Evolutionary conservation across 2,888 invertebrate species (phyloP).

Genomic region (Eilema sororculum): DNA sequence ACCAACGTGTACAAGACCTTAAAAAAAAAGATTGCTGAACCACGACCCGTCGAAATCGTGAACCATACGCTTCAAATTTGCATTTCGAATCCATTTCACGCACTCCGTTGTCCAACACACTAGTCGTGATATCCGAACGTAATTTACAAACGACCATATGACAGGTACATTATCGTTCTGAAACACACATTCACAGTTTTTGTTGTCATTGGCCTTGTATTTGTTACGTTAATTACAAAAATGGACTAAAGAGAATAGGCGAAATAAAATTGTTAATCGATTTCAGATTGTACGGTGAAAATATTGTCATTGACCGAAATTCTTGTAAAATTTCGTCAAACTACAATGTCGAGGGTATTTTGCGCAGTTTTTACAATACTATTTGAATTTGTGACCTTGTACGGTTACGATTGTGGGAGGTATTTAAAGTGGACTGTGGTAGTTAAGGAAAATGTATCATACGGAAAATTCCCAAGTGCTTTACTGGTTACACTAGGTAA

Average conservation of each 20-base stretch:
- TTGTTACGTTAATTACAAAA: conserved; percentile 27
- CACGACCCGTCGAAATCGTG: conserved; percentile 42
- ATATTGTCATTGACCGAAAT: conserved; percentile 35
- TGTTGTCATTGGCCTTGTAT: conserved; percentile 21
- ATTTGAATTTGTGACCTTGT: conserved; percentile 11
- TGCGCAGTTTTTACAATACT: conserved; percentile 15
- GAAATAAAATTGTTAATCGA: conserved; percentile 14
- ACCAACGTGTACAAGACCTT: not conserved
- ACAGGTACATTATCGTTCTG: conserved; percentile 42
- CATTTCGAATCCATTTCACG: conserved; percentile 46
- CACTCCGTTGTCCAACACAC: conserved; percentile 37
- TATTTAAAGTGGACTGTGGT: not conserved
- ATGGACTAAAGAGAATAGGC: conserved; percentile 14
- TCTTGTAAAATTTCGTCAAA: conserved; percentile 22
- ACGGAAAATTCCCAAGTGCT: not conserved
- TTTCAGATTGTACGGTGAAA: conserved; percentile 21
- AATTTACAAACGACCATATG: conserved; percentile 34
- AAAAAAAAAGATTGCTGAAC: conserved; percentile 16
- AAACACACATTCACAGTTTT: conserved; percentile 22
- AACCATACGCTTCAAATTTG: conserved; percentile 38
- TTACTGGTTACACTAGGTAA: no score
- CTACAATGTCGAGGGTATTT: conserved; percentile 15
- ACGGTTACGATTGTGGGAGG: not conserved
- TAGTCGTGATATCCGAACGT: conserved; percentile 35
- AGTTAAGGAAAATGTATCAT: not conserved